phyloP scores from a whole-genome alignment of 2,797 vertebrate species.

The Aulostomus chinensis region DNA sequence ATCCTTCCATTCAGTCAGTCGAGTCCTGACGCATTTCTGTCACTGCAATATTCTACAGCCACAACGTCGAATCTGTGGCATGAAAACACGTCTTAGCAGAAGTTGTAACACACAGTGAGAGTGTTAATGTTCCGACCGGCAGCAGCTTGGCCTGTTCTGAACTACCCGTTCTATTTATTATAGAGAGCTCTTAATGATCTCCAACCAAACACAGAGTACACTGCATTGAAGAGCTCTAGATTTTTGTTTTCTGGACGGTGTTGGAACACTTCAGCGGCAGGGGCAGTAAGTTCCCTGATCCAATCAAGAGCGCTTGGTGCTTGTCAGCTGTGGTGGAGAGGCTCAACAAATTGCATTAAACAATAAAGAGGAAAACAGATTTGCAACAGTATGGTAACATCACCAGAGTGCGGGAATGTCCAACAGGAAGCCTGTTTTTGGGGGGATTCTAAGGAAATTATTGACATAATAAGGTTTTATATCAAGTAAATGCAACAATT shows the following conservation, averaged over 20 bases:
- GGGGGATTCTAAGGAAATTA: not conserved
- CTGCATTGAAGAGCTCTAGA: conserved; percentile 68
- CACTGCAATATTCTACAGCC: no score
- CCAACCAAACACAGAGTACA: conserved; percentile 57
- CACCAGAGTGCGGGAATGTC: conserved; percentile 22
- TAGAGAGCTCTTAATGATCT: conserved; percentile 73
- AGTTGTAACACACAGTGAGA: no score
- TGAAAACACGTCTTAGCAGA: no score
- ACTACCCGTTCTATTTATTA: conserved; percentile 67
- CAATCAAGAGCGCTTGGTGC: conserved; percentile 64
- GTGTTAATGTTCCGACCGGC: no score
- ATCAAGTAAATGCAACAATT: no score
- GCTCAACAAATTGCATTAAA: conserved; percentile 61
- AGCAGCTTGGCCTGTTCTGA: conserved; percentile 34
- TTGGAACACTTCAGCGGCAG: conserved; percentile 62
- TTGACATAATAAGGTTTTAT: no score
- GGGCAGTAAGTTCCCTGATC: conserved; percentile 60
- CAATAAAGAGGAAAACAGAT: conserved; percentile 56
- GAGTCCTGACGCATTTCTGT: no score
- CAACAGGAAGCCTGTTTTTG: conserved; percentile 5
- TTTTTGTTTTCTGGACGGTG: conserved; percentile 57
- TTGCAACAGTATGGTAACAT: conserved; percentile 39
- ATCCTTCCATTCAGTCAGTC: no score
- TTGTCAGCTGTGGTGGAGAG: conserved; percentile 69
- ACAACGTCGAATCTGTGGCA: no score